Evolutionary conservation across 2,888 invertebrate genomes (phyloP).

Genomic region (Lycaena phlaeas): DNA sequence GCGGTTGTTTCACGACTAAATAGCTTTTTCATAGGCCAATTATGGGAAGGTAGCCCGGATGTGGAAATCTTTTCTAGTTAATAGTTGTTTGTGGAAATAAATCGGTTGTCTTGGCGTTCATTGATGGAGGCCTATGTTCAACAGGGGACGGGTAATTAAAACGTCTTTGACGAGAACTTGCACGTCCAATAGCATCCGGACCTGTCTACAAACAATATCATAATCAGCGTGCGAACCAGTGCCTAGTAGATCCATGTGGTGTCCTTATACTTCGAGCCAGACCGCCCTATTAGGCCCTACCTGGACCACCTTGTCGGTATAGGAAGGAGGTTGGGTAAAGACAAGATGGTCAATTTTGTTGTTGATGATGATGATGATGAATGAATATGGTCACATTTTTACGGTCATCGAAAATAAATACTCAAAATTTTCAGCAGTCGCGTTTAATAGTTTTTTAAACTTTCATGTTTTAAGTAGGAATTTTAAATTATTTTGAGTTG

Average conservation of each 20-base stretch:
- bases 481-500: too few species aligned
- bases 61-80: too few species aligned
- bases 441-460: too few species aligned
- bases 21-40: not conserved
- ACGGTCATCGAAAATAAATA: too few species aligned
- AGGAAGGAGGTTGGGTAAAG: not conserved
- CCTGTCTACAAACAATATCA: constrained; percentile 13
- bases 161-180: constrained; percentile 10
- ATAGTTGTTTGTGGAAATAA: too few species aligned
- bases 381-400: too few species aligned
- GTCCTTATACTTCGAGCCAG: constrained; percentile 13
- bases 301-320: constrained; percentile 12
- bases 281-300: constrained; percentile 12
- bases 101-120: too few species aligned
- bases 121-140: too few species aligned
- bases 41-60: not conserved
- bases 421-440: too few species aligned
- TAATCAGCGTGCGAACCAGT: not conserved
- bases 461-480: too few species aligned
- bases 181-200: constrained; percentile 12
- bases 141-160: too few species aligned
- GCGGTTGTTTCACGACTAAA: not conserved
- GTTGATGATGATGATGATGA: too few species aligned
- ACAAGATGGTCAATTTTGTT: constrained; percentile 6
- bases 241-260: constrained; percentile 9